phyloP scores from a whole-genome alignment of 2,113 vertebrate genomes.

The Pholis gunnellus region DNA sequence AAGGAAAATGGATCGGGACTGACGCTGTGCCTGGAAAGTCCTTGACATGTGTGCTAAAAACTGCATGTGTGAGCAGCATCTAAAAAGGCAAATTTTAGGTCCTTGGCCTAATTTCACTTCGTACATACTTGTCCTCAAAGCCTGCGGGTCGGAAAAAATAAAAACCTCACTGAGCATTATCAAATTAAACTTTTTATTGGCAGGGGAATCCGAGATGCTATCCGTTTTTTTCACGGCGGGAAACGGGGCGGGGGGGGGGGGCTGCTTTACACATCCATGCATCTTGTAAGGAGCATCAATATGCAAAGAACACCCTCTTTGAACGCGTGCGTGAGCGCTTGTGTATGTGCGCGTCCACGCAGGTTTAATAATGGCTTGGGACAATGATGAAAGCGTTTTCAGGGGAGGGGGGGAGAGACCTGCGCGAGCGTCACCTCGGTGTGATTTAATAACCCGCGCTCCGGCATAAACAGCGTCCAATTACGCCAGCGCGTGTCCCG shows the following conservation, averaged over 20 bases:
- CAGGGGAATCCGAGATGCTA: conserved; percentile 32
- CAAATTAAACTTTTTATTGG: conserved; percentile 58
- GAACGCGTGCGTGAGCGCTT: conserved; percentile 1
- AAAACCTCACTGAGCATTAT: conserved; percentile 19
- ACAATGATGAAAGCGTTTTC: conserved; percentile 75
- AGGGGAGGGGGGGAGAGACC: conserved; percentile 69
- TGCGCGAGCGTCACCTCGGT: conserved; percentile 71
- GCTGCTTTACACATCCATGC: conserved; percentile 30
- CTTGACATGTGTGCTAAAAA: conserved; percentile 39
- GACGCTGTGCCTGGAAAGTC: conserved; percentile 11
- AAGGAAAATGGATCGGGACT: conserved; percentile 34
- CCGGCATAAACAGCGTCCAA: conserved; percentile 84
- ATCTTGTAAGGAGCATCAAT: conserved; percentile 37
- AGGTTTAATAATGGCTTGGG: conserved; percentile 67
- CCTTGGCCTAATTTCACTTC: conserved; percentile 44
- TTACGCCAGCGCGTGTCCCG: conserved; percentile 78
- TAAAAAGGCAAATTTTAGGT: conserved; percentile 37
- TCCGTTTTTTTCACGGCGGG: conserved; percentile 36
- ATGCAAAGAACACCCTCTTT: conserved; percentile 47
- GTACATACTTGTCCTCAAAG: conserved; percentile 27
- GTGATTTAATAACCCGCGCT: conserved; percentile 83
- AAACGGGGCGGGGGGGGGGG: conserved; percentile 1
- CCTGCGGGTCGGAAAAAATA: conserved; percentile 35
- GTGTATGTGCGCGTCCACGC: conserved; percentile 22
- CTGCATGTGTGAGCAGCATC: conserved; percentile 32